Evolutionary conservation across 2,888 invertebrate species (phyloP).

Genomic region (Epistrophella euchroma): DNA sequence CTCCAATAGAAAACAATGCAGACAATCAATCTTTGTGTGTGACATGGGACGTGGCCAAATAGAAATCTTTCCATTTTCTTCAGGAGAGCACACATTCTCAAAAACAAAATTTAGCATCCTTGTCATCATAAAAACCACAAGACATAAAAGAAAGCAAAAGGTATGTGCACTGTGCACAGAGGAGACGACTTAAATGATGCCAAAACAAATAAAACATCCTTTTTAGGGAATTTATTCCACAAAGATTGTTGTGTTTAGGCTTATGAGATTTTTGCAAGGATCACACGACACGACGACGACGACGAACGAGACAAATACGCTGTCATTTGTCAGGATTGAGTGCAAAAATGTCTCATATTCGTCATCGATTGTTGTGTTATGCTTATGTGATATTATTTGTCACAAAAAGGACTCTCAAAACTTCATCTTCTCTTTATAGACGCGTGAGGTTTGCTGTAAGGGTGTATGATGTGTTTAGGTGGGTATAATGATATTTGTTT

Average conservation of each 20-base stretch:
- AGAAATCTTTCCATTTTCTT: conserved; percentile 43
- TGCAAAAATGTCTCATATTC: conserved; percentile 43
- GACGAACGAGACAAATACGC: conserved; percentile 49
- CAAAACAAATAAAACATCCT: conserved; percentile 72
- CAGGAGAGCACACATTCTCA: conserved; percentile 30
- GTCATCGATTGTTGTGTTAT: conserved; percentile 55
- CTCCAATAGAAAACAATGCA: conserved; percentile 31
- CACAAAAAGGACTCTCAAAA: conserved; percentile 49
- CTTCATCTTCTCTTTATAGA: neutral
- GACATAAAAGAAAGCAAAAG: conserved; percentile 20
- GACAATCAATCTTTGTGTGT: conserved; percentile 73
- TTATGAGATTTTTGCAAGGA: conserved; percentile 51
- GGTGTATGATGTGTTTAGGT: conserved; percentile 57
- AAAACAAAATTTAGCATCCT: conserved; percentile 69
- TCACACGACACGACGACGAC: conserved; percentile 35
- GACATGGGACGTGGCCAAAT: conserved; percentile 76
- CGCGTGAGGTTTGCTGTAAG: too few relatives aligned
- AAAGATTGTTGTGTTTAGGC: conserved; percentile 47
- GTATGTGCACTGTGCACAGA: neutral
- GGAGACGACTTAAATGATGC: conserved; percentile 66
- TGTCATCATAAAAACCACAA: conserved; percentile 71
- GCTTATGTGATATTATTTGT: conserved; percentile 65
- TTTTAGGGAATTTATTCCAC: conserved; percentile 43
- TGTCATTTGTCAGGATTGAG: conserved; percentile 71
- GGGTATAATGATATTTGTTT: conserved; percentile 75